phyloP scores from a whole-genome alignment of 1,140 invertebrate species.

The Drosophila grimshawi region DNA sequence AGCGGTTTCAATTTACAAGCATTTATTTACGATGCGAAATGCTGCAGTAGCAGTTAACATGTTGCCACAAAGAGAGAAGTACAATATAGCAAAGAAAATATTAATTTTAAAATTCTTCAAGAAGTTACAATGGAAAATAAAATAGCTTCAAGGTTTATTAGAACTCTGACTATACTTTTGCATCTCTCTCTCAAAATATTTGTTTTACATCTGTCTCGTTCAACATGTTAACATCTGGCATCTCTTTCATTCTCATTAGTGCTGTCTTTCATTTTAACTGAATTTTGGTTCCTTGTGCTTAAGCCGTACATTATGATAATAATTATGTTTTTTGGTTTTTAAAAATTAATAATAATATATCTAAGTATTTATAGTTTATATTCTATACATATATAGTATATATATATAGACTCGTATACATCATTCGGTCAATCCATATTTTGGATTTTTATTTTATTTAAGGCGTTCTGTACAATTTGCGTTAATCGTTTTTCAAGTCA shows the following conservation, averaged over 20 bases:
- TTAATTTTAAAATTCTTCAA: not conserved
- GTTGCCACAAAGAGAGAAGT: slow-evolving; percentile 6
- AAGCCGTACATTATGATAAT: slow-evolving; percentile 51
- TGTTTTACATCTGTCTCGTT: not conserved
- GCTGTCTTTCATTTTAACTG: slow-evolving; percentile 14
- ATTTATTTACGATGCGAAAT: slow-evolving; percentile 26
- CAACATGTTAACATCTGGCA: slow-evolving; percentile 20
- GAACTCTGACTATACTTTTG: not conserved
- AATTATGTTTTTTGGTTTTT: slow-evolving; percentile 31
- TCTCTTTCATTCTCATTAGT: slow-evolving; percentile 11
- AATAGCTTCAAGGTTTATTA: not conserved
- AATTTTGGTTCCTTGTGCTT: slow-evolving; percentile 74
- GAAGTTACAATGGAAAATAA: slow-evolving; percentile 12
- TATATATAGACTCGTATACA: slow-evolving; percentile 72
- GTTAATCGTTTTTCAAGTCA: slow-evolving; percentile 76
- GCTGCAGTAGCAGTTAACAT: slow-evolving; percentile 8
- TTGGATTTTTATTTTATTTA: slow-evolving; percentile 57
- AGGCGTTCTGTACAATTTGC: slow-evolving; percentile 82
- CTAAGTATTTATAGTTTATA: slow-evolving; percentile 66
- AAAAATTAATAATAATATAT: slow-evolving; percentile 75
- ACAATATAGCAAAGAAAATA: not conserved
- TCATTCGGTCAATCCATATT: slow-evolving; percentile 62
- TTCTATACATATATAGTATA: slow-evolving; percentile 52
- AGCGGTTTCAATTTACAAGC: slow-evolving; percentile 64
- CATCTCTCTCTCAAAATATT: not conserved